Conservation (phyloP, 1,140 invertebrate species). For the Eumaeus atala region DNA sequence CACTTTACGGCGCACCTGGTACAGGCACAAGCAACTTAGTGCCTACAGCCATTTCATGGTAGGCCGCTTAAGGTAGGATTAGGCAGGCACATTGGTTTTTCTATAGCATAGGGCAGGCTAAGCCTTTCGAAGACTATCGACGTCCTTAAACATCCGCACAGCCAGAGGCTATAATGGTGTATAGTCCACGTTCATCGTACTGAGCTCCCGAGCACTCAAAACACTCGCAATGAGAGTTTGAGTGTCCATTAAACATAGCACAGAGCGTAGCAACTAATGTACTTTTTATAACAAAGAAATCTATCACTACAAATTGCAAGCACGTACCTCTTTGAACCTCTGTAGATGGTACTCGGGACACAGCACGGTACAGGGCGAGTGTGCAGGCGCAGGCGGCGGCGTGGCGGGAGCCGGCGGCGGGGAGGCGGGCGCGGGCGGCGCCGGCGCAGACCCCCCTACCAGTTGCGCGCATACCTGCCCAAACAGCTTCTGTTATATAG, state of each 20-base stretch:
- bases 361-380: slow-evolving; percentile 38
- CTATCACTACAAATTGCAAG: not conserved
- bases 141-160: too few species aligned
- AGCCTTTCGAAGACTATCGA: too few species aligned
- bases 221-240: too few species aligned
- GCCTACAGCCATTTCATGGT: too few species aligned
- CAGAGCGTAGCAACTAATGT: not conserved
- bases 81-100: too few species aligned
- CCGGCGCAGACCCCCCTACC: slow-evolving; percentile 45
- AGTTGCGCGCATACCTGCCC: slow-evolving; percentile 53
- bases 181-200: too few species aligned
- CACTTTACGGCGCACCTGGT: slow-evolving; percentile 60
- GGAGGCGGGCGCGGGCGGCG: slow-evolving; percentile 38
- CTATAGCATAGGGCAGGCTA: too few species aligned
- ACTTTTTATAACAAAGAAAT: too few species aligned
- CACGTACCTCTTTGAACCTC: slow-evolving; percentile 49
- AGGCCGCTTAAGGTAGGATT: too few species aligned
- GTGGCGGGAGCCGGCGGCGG: slow-evolving; percentile 39
- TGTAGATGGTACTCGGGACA: slow-evolving; percentile 57
- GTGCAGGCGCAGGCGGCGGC: slow-evolving; percentile 40
- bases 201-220: too few species aligned
- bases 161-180: too few species aligned
- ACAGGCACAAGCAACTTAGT: not conserved
- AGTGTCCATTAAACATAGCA: too few species aligned
- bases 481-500: not conserved